These are phyloP conservation scores for Calephelis nemesis DNA, from an alignment of 1,140 invertebrate species.

Conservation along the genomic window DNA sequence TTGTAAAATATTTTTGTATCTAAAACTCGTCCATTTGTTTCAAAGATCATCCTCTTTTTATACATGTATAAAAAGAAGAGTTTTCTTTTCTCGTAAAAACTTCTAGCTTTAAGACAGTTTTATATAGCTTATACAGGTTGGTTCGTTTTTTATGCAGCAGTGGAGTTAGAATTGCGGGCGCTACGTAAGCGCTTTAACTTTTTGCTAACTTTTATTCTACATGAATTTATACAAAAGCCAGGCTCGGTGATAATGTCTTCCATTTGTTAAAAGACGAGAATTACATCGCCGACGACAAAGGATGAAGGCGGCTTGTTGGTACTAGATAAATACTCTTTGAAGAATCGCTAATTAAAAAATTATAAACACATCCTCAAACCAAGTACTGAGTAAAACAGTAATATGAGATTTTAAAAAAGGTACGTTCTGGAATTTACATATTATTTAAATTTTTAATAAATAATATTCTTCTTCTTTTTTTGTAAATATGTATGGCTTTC, in stretches of 20 bases:
- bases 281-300: slow-evolving; percentile 53
- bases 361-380: too few relatives aligned
- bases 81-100: neutral
- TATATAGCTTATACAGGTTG: slow-evolving; percentile 7
- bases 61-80: neutral
- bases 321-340: too few relatives aligned
- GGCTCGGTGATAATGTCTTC: slow-evolving; percentile 60
- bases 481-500: too few relatives aligned
- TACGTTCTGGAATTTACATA: too few relatives aligned
- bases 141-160: slow-evolving; percentile 40
- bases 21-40: too few relatives aligned
- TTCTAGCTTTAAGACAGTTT: neutral
- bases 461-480: too few relatives aligned
- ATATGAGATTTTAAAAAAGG: too few relatives aligned
- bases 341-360: too few relatives aligned
- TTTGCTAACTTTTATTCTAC: slow-evolving; percentile 62
- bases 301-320: slow-evolving; percentile 51
- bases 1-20: too few relatives aligned
- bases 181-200: slow-evolving; percentile 57
- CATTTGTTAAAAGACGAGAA: slow-evolving; percentile 68
- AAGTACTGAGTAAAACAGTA: too few relatives aligned
- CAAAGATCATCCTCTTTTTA: too few relatives aligned
- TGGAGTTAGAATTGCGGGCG: slow-evolving; percentile 36
- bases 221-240: slow-evolving; percentile 66
- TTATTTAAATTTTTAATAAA: too few relatives aligned